Conservation (phyloP, 2,113 vertebrate species). For the Uria aalge region DNA sequence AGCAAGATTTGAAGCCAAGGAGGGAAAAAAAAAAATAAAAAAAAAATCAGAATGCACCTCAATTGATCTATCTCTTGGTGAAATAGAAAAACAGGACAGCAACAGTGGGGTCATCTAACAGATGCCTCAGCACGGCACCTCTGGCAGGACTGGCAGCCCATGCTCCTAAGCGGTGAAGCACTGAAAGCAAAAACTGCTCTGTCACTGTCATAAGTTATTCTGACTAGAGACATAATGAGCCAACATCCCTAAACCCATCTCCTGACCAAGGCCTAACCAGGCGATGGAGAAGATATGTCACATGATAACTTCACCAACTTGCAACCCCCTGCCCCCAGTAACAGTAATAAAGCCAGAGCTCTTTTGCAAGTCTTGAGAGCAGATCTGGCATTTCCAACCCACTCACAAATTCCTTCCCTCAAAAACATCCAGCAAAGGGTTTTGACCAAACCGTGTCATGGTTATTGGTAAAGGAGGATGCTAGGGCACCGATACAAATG, state of each 20-base stretch:
- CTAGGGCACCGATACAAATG: neutral
- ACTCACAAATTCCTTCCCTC: neutral
- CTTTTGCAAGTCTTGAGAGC: neutral
- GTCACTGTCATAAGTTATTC: neutral
- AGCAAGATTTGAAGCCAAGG: conserved; percentile 27
- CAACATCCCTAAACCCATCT: neutral
- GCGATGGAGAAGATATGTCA: neutral
- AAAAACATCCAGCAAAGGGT: neutral
- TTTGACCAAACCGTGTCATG: neutral
- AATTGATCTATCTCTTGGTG: neutral
- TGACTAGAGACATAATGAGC: neutral
- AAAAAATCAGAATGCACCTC: neutral
- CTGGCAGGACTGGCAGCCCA: neutral
- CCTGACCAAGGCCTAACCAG: neutral
- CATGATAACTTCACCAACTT: neutral
- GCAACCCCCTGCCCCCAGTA: neutral
- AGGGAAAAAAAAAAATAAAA: neutral
- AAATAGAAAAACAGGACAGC: neutral
- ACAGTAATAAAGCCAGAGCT: neutral
- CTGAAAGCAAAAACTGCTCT: neutral
- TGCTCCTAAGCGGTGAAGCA: neutral
- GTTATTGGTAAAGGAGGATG: neutral
- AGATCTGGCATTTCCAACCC: neutral
- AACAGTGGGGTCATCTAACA: neutral
- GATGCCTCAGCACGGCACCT: neutral